Evolutionary conservation across 53 echinoderm and acorn worm genomes (phyloP), one percentile per base, ranked within the genome.

Genomic region (Holothuria scabra): DNA sequence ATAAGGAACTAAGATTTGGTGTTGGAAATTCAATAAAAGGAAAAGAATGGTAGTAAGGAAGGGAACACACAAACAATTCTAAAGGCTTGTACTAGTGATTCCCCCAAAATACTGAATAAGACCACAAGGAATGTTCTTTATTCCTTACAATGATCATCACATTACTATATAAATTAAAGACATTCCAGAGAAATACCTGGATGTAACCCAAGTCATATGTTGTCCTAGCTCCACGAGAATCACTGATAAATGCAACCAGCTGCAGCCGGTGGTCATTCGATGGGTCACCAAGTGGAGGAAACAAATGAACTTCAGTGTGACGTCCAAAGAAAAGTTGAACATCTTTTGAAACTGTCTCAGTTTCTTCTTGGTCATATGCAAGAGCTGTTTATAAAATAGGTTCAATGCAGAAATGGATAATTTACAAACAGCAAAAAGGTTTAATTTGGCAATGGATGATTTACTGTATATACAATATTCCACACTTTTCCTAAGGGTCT

Each of bases 201-300:
- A 31, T 29, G 3, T 65, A 31, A 16, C 28, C 65, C 0, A 84
- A 7, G 33, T 84, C 70, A 37, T 33, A 59, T 10, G 32, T 30
- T 20, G 84, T 26, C 7, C 13, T 28, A 10, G 84, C 84, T 58
- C 84, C 84, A 38, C 64, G 72, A 21, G 56, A 58, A 70, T 84
- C 84, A 12, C 19, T 70, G 33, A 84, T 59, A 25, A 69, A 12
- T 25, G n/a, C 71, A 26, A 1, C 22, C 7, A 84, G 67, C 6
- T 32, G 23, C 60, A 83, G 31, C 1, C 31, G 37, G 52, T 66
- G 67, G 26, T 83, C 66, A 52, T 65, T 25, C 11, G 48, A 65
- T 9, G 49, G 18, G 31, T 65, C 66, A 24, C 83, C 83, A 7
- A 66, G 29, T 21, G 83, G 83, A 24, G 83, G 83, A 46, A 26